phyloP scores from a whole-genome alignment of 2,113 vertebrate genomes.

The Eleginops maclovinus region DNA sequence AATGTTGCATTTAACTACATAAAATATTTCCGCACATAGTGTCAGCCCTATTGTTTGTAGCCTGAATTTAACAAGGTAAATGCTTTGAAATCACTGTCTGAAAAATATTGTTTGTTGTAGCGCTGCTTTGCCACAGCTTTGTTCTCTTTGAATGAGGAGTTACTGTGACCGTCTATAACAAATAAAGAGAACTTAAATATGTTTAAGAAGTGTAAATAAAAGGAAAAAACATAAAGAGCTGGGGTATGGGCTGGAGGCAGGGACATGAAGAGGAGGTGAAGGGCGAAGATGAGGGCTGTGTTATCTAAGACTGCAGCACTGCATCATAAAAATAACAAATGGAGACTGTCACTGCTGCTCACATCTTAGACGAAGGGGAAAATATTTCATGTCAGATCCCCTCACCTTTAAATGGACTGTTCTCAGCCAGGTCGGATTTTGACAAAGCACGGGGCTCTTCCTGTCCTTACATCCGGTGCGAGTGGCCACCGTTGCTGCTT shows the following conservation, averaged over 20 bases:
- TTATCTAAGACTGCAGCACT: conserved; percentile 83
- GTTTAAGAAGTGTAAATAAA: conserved; percentile 77
- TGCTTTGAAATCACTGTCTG: conserved; percentile 56
- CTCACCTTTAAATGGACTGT: conserved; percentile 85
- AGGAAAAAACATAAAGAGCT: conserved; percentile 35
- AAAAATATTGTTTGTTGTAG: conserved; percentile 46
- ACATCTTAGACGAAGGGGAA: conserved; percentile 77
- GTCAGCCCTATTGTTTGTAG: conserved; percentile 49
- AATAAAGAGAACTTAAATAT: conserved; percentile 70
- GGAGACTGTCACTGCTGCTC: conserved; percentile 78
- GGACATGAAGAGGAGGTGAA: conserved; percentile 80
- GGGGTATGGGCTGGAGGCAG: conserved; percentile 44
- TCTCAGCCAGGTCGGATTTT: conserved; percentile 81
- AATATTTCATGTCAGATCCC: conserved; percentile 83
- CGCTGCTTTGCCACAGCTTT: conserved; percentile 41
- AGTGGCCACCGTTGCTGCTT: conserved; percentile 65
- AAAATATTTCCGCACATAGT: conserved; percentile 32
- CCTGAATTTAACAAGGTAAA: conserved; percentile 45
- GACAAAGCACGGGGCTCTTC: conserved; percentile 76
- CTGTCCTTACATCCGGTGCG: conserved; percentile 62
- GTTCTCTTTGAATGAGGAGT: conserved; percentile 50
- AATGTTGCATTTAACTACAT: conserved; percentile 29
- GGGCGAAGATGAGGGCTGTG: conserved; percentile 83
- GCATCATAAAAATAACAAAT: conserved; percentile 86
- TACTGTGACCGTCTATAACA: conserved; percentile 64